These are phyloP conservation scores for Burhinus oedicnemus DNA, from an alignment of 2,113 vertebrate species.

Conservation along the genomic window DNA sequence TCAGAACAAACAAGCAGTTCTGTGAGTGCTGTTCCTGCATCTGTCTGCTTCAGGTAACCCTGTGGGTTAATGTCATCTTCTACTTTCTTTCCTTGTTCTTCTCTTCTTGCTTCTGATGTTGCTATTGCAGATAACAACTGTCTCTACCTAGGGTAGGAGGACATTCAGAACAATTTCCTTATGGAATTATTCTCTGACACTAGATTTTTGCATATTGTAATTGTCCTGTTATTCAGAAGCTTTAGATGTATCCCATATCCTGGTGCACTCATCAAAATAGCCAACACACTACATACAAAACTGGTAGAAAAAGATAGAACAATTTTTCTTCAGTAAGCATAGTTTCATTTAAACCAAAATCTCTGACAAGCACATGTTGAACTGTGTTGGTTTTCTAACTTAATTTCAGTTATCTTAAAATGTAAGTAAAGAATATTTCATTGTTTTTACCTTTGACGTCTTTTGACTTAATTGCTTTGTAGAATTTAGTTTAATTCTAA, in stretches of 20 bases:
- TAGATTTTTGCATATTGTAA: neutral
- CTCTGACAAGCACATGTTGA: neutral
- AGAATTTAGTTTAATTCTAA: neutral
- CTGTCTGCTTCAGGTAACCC: neutral
- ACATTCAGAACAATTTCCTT: neutral
- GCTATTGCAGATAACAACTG: neutral
- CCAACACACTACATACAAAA: neutral
- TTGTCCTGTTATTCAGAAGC: neutral
- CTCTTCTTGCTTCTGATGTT: neutral
- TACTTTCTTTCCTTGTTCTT: neutral
- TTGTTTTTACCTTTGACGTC: neutral
- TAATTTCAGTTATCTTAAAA: neutral
- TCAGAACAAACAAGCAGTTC: neutral
- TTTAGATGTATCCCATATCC: neutral
- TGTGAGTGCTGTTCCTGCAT: neutral
- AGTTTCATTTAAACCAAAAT: neutral
- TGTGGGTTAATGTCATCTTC: neutral
- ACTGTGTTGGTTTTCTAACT: neutral
- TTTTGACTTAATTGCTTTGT: neutral
- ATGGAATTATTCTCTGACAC: neutral
- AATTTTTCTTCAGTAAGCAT: neutral
- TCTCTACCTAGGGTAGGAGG: neutral
- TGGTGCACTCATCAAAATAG: neutral
- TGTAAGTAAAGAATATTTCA: neutral
- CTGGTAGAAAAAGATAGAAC: fast-evolving